Evolutionary conservation across 2,113 vertebrate species (phyloP).

Genomic region (Tor tambroides): DNA sequence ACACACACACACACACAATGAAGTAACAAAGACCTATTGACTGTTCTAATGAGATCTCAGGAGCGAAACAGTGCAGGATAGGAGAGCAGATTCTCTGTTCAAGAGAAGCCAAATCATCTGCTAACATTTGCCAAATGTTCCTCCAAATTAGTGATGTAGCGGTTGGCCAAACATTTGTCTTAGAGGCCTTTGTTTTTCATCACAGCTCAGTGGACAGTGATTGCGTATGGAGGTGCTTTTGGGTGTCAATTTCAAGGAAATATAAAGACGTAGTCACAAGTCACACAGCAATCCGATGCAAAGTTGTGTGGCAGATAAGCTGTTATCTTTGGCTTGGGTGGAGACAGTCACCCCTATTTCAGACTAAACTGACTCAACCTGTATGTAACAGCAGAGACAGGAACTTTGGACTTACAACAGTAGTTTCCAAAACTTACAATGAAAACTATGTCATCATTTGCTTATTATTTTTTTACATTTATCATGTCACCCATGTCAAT

Average conservation of each 20-base stretch:
- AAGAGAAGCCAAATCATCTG: slow-evolving; percentile 7
- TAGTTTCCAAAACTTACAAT: background rate
- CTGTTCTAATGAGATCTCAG: slow-evolving; percentile 42
- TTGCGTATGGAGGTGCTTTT: slow-evolving; percentile 57
- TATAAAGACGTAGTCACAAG: background rate
- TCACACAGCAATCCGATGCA: background rate
- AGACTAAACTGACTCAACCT: background rate
- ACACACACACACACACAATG: slow-evolving; percentile 15
- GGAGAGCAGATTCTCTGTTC: slow-evolving; percentile 18
- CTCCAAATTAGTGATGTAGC: slow-evolving; percentile 37
- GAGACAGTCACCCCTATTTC: slow-evolving; percentile 1
- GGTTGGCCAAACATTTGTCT: slow-evolving; percentile 3
- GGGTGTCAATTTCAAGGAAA: slow-evolving; percentile 40
- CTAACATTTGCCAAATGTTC: slow-evolving; percentile 22
- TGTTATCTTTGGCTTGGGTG: slow-evolving; percentile 24
- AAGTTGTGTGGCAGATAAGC: slow-evolving; percentile 37
- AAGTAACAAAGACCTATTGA: slow-evolving; percentile 44
- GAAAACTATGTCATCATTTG: background rate
- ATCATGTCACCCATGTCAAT: background rate
- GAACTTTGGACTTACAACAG: background rate
- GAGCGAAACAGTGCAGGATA: slow-evolving; percentile 7
- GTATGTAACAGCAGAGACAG: background rate
- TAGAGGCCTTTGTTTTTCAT: slow-evolving; percentile 32
- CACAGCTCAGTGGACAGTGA: slow-evolving; percentile 18
- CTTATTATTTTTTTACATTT: background rate